Evolutionary conservation across 2,113 vertebrate species (phyloP).

Genomic region (Microtus oregoni): DNA sequence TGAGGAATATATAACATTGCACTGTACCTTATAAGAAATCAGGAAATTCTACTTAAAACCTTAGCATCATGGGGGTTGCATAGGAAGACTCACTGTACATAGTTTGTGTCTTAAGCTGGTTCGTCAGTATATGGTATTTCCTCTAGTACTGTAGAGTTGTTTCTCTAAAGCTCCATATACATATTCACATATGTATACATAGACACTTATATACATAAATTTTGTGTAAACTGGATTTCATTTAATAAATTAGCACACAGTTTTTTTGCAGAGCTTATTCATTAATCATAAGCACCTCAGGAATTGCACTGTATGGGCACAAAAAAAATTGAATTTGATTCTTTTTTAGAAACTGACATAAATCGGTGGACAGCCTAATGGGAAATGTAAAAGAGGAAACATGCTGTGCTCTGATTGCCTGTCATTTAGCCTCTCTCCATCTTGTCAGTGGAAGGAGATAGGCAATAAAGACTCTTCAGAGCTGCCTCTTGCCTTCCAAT

Average conservation of each 20-base stretch:
- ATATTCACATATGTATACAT: not conserved
- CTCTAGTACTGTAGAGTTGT: not conserved
- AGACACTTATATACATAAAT: too few relatives aligned
- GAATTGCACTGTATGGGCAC: not conserved
- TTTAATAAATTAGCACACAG: constrained; percentile 32
- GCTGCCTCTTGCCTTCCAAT: not conserved
- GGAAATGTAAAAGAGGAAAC: not conserved
- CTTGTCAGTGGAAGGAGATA: not conserved
- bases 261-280: not conserved
- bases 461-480: not conserved
- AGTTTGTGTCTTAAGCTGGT: not conserved
- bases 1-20: not conserved
- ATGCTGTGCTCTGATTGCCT: not conserved
- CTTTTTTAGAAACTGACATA: constrained; percentile 29
- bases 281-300: not conserved
- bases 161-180: not conserved
- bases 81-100: not conserved
- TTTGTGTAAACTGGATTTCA: not conserved
- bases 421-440: not conserved
- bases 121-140: not conserved
- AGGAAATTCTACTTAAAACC: constrained; percentile 41
- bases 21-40: not conserved
- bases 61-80: not conserved
- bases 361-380: not conserved
- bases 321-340: constrained; percentile 17